Evolutionary conservation across 2,888 invertebrate species (phyloP), one percentile per base, ranked within the genome.

Genomic region (Chymomyza procnemis): DNA sequence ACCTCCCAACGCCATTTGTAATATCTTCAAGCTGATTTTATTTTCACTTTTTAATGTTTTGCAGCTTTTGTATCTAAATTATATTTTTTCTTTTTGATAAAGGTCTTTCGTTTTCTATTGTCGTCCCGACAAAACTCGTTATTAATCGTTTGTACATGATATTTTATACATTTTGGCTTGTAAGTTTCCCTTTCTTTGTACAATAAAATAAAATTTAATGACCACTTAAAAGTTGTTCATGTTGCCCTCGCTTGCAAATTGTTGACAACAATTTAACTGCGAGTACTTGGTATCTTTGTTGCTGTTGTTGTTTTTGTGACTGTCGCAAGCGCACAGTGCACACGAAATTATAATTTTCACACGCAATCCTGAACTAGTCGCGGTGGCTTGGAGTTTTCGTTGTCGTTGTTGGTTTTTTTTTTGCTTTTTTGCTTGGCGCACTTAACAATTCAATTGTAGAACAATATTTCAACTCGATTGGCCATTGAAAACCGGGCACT

Each of bases 341-440:
- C 82, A 86, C 75, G 77, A 82, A 84, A 87, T 85, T 84, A 82
- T 85, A 82, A 88, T 88, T 88, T 88, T 88, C 88, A 88, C 88
- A 88, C 88, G 88, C 88, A 88, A 88, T 74, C 79, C 75, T 66
- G 69, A 66, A 22, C 48, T 57, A 22, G 21, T 48, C 54, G 57
- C 60, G 66, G 55, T 22, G 54, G 21, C 61, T 61, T 69, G 69
- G 61, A 77, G n/a, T 72, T 76, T 61, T 70, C 52, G 21, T 57
- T 73, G 26, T 69, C 63, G 66, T 66, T 67, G 61, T 30, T 66
- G 64, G 66, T 16, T 26, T 12, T 56, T 14, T 34, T 61, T 47
- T 6, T 57, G 4, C 6, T 6, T 26, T 50, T 64, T 60, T 47
- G 57, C 63, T 58, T 48, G 67, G 67, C 73, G 74, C 84, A 86